These are phyloP conservation scores for Plebejus melissa DNA, from an alignment of 2,888 invertebrate species.

Conservation along the genomic window DNA sequence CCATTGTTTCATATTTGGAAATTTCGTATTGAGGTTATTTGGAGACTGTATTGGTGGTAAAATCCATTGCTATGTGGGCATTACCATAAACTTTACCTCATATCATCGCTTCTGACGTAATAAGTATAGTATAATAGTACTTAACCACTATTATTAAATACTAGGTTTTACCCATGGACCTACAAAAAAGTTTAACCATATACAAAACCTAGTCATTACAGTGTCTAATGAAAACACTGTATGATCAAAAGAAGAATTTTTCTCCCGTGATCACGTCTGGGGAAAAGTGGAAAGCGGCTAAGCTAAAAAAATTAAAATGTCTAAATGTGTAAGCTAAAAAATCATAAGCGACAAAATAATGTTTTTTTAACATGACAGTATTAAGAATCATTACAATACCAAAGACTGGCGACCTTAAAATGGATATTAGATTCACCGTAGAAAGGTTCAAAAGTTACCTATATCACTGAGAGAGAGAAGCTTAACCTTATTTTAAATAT, in stretches of 20 bases:
- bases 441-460: background rate
- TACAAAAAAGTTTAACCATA: no score
- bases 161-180: background rate
- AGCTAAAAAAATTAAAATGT: no score
- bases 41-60: background rate
- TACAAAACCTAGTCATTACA: background rate
- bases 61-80: background rate
- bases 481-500: background rate
- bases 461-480: background rate
- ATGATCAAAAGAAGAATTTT: no score
- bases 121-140: no score
- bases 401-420: no score
- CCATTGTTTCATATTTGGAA: conserved; percentile 6
- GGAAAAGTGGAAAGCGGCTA: no score
- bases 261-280: no score
- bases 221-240: background rate
- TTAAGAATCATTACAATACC: no score
- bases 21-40: background rate
- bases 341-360: no score
- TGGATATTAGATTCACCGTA: no score
- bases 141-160: background rate
- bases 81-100: background rate
- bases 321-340: no score
- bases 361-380: no score
- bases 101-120: background rate